These are phyloP conservation scores for Rhinichthys osculus DNA, from an alignment of 2,797 vertebrate species.

Conservation along the genomic window DNA sequence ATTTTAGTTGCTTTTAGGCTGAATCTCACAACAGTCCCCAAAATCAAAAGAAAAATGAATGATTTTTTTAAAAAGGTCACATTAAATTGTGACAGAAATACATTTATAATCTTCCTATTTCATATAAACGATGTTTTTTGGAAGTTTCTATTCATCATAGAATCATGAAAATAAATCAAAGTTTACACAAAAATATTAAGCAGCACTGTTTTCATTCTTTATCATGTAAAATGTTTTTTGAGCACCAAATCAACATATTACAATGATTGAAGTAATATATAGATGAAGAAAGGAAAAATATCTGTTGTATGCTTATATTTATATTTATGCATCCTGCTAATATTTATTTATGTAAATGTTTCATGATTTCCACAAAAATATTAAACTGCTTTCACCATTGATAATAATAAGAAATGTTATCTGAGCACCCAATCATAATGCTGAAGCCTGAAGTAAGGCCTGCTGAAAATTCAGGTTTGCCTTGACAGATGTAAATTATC, in stretches of 20 bases:
- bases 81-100: neutral
- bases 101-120: neutral
- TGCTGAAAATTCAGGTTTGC: neutral
- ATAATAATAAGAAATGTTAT: neutral
- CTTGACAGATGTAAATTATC: neutral
- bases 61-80: neutral
- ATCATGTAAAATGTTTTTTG: neutral
- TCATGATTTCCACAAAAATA: neutral
- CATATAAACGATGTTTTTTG: neutral
- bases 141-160: neutral
- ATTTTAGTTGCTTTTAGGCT: neutral
- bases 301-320: neutral
- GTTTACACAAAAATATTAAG: neutral
- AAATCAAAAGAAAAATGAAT: neutral
- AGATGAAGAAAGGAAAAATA: neutral
- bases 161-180: neutral
- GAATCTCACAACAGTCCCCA: conserved; percentile 1
- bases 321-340: neutral
- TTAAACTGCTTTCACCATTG: neutral
- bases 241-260: neutral
- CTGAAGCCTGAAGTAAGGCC: neutral
- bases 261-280: neutral
- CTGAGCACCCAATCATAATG: neutral
- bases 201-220: neutral
- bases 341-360: neutral